Percentiles rank a stretch among this genome's conserved stretches.
phyloP scores from a whole-genome alignment of 1,140 invertebrate genomes.

The Steinernema feltiae region DNA sequence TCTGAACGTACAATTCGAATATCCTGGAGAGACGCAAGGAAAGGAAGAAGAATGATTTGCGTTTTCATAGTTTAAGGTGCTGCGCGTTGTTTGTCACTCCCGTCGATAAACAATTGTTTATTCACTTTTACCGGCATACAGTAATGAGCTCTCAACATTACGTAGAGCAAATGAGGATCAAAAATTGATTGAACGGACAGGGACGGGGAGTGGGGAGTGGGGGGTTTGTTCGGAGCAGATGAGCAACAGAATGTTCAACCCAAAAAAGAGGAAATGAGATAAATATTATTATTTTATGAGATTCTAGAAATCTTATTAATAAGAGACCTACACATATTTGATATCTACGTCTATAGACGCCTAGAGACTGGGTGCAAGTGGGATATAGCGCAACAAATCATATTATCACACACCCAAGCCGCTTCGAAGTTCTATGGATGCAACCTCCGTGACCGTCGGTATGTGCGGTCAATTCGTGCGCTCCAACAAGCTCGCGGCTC shows the following conservation, averaged over 20 bases:
- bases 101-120: too few species aligned
- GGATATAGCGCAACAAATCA: neutral
- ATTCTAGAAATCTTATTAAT: neutral
- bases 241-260: too few species aligned
- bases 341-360: too few species aligned
- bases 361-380: neutral
- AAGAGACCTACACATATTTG: neutral
- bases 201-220: neutral
- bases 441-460: neutral
- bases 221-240: too few species aligned
- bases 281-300: neutral
- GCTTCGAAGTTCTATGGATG: neutral
- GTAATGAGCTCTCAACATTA: neutral
- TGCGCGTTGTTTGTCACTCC: too few species aligned
- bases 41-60: constrained; percentile 12
- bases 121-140: neutral
- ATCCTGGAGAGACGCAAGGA: constrained; percentile 12
- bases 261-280: neutral
- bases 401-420: neutral
- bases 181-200: neutral
- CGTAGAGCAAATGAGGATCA: neutral
- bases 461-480: neutral
- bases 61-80: neutral
- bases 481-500: too few species aligned
- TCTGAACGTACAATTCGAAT: constrained; percentile 23